Conservation (phyloP, 2,888 invertebrate genomes). For the Helobdella robusta region DNA sequence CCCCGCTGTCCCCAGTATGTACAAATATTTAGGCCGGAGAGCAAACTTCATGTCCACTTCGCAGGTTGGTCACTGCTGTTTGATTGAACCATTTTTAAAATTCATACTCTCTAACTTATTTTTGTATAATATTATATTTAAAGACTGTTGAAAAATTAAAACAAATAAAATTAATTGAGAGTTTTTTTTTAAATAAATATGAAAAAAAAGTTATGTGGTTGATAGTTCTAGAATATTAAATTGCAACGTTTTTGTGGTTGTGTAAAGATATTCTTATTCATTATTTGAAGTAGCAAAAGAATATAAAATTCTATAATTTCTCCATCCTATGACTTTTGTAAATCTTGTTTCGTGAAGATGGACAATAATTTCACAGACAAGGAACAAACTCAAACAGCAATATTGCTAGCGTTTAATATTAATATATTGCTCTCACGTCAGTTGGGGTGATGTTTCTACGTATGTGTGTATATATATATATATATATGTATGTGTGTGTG, state of each 20-base stretch:
- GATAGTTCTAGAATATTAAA: background rate
- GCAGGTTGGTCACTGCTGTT: slow-evolving; percentile 54
- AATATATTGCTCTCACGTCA: too few species aligned
- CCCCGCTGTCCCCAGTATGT: slow-evolving; percentile 93
- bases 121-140: background rate
- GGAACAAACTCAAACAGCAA: too few species aligned
- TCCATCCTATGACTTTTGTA: too few species aligned
- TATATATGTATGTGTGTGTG: slow-evolving; percentile 21
- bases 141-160: background rate
- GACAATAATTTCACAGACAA: too few species aligned
- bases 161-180: too few species aligned
- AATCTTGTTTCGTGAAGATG: too few species aligned
- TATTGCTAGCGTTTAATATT: too few species aligned
- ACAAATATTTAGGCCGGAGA: slow-evolving; percentile 94
- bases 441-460: background rate
- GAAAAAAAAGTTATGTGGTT: too few species aligned
- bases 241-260: background rate
- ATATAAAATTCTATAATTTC: too few species aligned
- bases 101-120: background rate
- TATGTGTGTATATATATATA: slow-evolving; percentile 16
- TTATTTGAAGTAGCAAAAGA: background rate
- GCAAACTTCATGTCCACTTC: slow-evolving; percentile 95
- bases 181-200: too few species aligned
- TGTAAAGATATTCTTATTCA: background rate
- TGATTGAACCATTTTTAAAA: background rate